Conservation (phyloP, 2,113 vertebrate genomes). For the Rhegmatorhina hoffmannsi region DNA sequence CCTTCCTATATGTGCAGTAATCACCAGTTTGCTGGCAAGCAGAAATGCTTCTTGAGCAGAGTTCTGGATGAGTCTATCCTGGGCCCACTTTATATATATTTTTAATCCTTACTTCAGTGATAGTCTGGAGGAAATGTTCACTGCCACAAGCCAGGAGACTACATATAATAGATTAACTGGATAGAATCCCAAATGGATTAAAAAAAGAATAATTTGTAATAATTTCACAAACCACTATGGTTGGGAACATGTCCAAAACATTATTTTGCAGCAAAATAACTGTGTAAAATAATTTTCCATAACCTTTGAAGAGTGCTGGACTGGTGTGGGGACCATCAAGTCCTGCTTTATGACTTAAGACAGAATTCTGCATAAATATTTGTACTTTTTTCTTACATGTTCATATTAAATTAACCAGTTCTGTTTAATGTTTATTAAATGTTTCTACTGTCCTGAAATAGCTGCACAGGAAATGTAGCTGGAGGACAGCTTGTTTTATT, state of each 20-base stretch:
- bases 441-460: neutral
- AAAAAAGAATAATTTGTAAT: neutral
- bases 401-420: neutral
- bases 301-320: neutral
- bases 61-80: neutral
- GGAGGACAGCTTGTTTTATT: neutral
- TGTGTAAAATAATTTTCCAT: neutral
- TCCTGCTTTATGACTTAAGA: neutral
- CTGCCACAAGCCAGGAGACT: neutral
- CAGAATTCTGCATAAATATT: neutral
- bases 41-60: neutral
- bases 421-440: neutral
- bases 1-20: neutral
- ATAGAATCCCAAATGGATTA: neutral
- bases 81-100: neutral
- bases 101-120: neutral
- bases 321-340: neutral
- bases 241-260: neutral
- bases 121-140: neutral
- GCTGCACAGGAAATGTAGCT: neutral
- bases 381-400: neutral
- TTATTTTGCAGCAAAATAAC: neutral
- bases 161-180: neutral
- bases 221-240: neutral
- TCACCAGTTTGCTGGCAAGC: neutral